A percentile compares a stretch with the other conserved stretches of the same genome.
These are phyloP conservation scores for Andrena hattorfiana DNA, from an alignment of 2,888 invertebrate species.

Conservation along the genomic window DNA sequence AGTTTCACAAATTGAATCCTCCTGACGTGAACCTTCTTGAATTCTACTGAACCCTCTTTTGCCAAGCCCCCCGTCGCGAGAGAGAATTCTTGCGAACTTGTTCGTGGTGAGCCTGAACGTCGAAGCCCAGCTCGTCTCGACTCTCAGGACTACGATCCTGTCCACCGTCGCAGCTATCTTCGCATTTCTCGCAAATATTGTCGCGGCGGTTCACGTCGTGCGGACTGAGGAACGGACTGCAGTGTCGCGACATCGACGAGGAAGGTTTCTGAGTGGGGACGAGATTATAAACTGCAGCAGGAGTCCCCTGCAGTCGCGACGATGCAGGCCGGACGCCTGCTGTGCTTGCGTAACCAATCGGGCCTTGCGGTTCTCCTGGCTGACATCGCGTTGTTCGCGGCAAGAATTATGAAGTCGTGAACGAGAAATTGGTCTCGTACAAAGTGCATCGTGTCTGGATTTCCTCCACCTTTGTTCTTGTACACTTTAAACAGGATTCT, in stretches of 20 bases:
- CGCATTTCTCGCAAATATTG: constrained; percentile 46
- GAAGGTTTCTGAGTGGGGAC: constrained; percentile 41
- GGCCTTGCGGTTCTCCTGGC: constrained; percentile 59
- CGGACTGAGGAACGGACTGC: constrained; percentile 18
- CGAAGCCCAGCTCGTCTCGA: constrained; percentile 49
- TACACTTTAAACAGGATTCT: background rate
- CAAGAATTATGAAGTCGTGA: constrained; percentile 51
- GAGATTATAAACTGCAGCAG: constrained; percentile 61
- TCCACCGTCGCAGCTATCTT: constrained; percentile 37
- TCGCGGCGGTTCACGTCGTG: constrained; percentile 31
- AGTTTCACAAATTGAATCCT: background rate
- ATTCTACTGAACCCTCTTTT: background rate
- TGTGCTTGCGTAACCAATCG: constrained; percentile 76
- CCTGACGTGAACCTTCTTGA: background rate
- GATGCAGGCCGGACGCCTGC: constrained; percentile 56
- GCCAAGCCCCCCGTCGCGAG: background rate
- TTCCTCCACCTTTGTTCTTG: background rate
- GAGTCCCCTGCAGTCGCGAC: constrained; percentile 53
- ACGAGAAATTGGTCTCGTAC: constrained; percentile 43
- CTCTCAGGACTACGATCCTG: constrained; percentile 3
- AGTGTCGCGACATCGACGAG: constrained; percentile 39
- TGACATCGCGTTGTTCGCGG: constrained; percentile 37
- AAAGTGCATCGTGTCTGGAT: background rate
- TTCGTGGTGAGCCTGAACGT: constrained; percentile 11
- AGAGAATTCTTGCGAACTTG: background rate